These are phyloP conservation scores for Podargus strigoides DNA, from an alignment of 2,797 vertebrate genomes.

Conservation along the genomic window DNA sequence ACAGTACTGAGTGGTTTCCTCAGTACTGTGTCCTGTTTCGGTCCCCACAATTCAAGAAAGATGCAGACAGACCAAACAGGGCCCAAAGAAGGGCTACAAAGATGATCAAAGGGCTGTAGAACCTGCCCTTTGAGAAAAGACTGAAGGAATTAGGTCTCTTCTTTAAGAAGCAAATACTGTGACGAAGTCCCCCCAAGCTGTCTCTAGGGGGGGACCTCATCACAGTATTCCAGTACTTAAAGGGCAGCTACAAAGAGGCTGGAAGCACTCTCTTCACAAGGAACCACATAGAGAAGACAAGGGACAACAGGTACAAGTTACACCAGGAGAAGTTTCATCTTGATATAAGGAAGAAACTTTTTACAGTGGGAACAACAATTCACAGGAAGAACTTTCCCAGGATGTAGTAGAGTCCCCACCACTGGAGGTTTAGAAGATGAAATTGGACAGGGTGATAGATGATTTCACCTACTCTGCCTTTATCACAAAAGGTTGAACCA, in stretches of 20 bases:
- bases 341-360: not conserved
- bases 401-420: accelerated
- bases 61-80: not conserved
- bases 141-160: not conserved
- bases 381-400: not conserved
- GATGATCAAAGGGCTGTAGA: not conserved
- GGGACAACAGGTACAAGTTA: not conserved
- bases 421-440: not conserved
- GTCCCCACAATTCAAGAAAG: not conserved
- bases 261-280: not conserved
- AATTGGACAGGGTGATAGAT: not conserved
- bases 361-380: not conserved
- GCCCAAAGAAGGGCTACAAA: not conserved
- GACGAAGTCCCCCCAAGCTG: not conserved
- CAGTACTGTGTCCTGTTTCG: not conserved
- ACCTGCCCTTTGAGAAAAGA: not conserved
- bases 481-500: not conserved
- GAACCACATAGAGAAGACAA: not conserved
- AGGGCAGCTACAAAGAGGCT: not conserved
- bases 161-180: not conserved
- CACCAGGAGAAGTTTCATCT: not conserved
- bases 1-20: too few relatives aligned
- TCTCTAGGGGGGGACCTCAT: too few relatives aligned
- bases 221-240: not conserved
- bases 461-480: not conserved